Percentiles rank a stretch among this genome's conserved stretches.
Evolutionary conservation across 1,140 invertebrate species (phyloP).

Genomic region (Neodiprion virginianus): DNA sequence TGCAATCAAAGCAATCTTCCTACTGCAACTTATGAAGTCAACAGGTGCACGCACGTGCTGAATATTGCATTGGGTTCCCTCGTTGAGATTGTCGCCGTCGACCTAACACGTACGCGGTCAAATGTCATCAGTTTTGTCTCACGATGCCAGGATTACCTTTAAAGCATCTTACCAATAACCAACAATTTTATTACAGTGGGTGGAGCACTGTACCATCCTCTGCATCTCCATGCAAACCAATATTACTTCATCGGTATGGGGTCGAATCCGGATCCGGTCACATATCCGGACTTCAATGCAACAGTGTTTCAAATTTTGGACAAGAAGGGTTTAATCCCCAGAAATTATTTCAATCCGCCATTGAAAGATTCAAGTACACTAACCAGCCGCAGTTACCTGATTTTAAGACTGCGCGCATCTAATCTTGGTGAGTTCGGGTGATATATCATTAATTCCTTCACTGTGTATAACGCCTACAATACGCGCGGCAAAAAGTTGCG

Average conservation of each 20-base stretch:
- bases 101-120: constrained; percentile 70
- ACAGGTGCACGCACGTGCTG: constrained; percentile 83
- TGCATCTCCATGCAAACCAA: no score
- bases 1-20: constrained; percentile 81
- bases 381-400: constrained; percentile 69
- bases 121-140: neutral
- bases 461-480: no score
- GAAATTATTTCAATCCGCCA: constrained; percentile 77
- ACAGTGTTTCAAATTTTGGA: constrained; percentile 67
- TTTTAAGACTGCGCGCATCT: constrained; percentile 66
- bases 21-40: constrained; percentile 74
- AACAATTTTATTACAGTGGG: constrained; percentile 16
- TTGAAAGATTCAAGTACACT: constrained; percentile 82
- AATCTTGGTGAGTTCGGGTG: constrained; percentile 65
- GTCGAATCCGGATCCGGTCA: no score
- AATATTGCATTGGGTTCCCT: constrained; percentile 80
- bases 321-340: constrained; percentile 71
- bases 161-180: constrained; percentile 24
- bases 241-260: no score
- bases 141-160: neutral
- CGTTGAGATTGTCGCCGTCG: constrained; percentile 82
- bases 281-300: no score
- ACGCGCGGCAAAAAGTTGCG: no score
- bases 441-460: neutral
- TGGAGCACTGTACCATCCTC: constrained; percentile 12